phyloP scores from a whole-genome alignment of 2,888 invertebrate species.

The Bombylius major region DNA sequence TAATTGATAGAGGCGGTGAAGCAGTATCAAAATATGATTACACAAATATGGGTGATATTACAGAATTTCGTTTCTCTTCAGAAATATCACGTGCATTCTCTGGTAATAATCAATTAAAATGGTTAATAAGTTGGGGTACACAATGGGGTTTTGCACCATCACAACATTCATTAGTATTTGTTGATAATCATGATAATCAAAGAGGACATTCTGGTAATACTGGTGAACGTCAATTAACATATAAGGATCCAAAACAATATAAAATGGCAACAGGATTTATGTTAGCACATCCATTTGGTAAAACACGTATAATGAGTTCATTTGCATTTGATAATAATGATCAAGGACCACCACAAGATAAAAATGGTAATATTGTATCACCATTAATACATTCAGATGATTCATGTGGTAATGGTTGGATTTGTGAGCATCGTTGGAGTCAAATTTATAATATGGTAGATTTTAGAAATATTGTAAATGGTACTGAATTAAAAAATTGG shows the following conservation, averaged over 20 bases:
- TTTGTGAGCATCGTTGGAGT: constrained; percentile 69
- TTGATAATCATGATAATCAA: constrained; percentile 89
- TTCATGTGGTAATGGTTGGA: constrained; percentile 57
- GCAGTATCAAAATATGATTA: constrained; percentile 40
- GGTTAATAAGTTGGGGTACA: constrained; percentile 50
- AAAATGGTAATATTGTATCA: constrained; percentile 36
- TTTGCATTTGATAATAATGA: constrained; percentile 45
- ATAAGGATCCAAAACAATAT: constrained; percentile 30
- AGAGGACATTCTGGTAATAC: constrained; percentile 37
- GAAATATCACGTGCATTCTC: constrained; percentile 42
- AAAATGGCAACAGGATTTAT: constrained; percentile 44
- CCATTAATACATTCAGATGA: constrained; percentile 43
- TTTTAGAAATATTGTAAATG: constrained; percentile 53
- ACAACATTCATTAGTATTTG: constrained; percentile 55
- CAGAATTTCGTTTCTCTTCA: constrained; percentile 51
- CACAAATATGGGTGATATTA: constrained; percentile 49
- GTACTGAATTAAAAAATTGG: constrained; percentile 47
- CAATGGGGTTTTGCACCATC: constrained; percentile 53
- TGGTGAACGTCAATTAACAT: constrained; percentile 42
- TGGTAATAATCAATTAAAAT: constrained; percentile 50
- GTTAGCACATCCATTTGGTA: constrained; percentile 65
- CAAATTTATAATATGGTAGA: constrained; percentile 60
- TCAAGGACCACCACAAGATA: constrained; percentile 43
- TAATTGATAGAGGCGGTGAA: constrained; percentile 54
- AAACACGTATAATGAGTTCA: constrained; percentile 70